Evolutionary conservation across 2,797 vertebrate species (phyloP).

Genomic region (Cephalopachus bancanus): DNA sequence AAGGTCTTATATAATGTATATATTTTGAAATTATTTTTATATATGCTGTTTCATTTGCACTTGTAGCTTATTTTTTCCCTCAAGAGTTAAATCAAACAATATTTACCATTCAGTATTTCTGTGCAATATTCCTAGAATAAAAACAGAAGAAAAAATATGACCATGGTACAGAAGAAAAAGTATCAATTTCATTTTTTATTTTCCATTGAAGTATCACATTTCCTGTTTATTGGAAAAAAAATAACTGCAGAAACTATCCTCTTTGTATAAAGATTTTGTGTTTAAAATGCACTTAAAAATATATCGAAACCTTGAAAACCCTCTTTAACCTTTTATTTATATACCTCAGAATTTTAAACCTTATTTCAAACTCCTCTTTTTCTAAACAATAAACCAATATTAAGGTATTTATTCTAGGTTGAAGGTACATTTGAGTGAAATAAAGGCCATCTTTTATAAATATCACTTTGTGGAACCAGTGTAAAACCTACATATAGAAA

Average conservation of each 20-base stretch:
- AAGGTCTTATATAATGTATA: neutral
- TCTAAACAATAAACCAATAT: neutral
- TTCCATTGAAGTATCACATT: neutral
- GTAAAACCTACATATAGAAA: neutral
- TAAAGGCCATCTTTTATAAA: neutral
- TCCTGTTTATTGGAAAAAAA: constrained; percentile 7
- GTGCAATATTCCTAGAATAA: neutral
- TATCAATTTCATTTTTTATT: constrained; percentile 27
- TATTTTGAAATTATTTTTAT: neutral
- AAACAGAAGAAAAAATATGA: constrained; percentile 12
- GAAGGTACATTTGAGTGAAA: neutral
- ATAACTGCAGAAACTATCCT: neutral
- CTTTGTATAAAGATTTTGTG: neutral
- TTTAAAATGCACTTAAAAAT: neutral
- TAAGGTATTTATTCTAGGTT: neutral
- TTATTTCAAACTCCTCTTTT: neutral
- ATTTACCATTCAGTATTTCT: neutral
- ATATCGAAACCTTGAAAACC: neutral
- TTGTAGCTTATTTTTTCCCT: neutral
- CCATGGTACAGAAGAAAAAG: neutral
- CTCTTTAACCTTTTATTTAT: neutral
- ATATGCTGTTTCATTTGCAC: neutral
- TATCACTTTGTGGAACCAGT: neutral
- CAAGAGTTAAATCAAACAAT: neutral
- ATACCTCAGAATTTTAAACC: neutral